Evolutionary conservation across 2,797 vertebrate genomes (phyloP), one percentile per base, ranked within the genome.

Genomic region (Chloroceryle inda): DNA sequence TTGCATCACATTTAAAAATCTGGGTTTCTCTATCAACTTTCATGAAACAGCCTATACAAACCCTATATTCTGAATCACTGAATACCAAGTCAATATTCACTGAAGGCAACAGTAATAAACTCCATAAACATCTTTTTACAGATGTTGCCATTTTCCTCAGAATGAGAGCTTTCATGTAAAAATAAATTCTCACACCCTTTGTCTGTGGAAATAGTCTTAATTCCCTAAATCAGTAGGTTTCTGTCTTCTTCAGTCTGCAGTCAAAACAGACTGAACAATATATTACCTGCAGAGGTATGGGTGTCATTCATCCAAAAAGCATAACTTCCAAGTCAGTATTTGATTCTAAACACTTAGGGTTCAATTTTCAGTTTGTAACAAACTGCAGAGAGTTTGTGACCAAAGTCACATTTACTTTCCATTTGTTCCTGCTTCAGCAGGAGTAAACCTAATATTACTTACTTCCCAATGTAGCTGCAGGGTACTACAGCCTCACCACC

Each of bases 81-180:
- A 94, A 80, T 77, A 68, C 14, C 1, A 11, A 75, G 49, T 63
- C 76, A 91, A 74, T 85, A 64, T 56, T 80, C 56, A 76, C 42
- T 89, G 44, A 72, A 76, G 35, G 80, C 35, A 92, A 88, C n/a
- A 40, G 68, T 49, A 85, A 62, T 73, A 42, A 82, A 76, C 72
- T 93, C 73, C 22, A 79, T 26, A 77, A 96, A 88, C 56, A 67
- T 52, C 47, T 82, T 85, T 89, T 85, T n/a, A 75, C 72, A 77
- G 31, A 62, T 61, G 69, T 91, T 72, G 11, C 31, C 71, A 2
- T 6, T 92, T 77, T 79, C 53, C 80, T 75, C 58, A 56, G 23
- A 93, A 62, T 45, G 53, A 1, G 6, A 81, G 20, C 40, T 94
- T 86, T 84, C 83, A 64, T 38, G 37, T 85, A 66, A 92, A 92